Evolutionary conservation across 2,113 vertebrate genomes (phyloP).

Genomic region (Copsychus sechellarum): DNA sequence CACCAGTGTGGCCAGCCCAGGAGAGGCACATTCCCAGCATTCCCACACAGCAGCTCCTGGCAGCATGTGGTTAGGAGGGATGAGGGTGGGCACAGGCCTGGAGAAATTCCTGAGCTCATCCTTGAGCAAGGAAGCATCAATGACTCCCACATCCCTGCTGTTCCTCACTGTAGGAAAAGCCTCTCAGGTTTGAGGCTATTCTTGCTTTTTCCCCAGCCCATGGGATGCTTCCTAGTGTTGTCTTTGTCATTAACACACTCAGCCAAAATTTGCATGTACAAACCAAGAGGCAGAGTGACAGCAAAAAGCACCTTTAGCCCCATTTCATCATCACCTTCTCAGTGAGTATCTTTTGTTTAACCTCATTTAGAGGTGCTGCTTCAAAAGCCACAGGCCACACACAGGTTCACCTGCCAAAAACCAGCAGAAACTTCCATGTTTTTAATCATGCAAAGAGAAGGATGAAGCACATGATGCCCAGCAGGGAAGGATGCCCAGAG

Average conservation of each 20-base stretch:
- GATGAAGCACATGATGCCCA: not conserved
- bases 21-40: not conserved
- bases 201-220: not conserved
- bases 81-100: not conserved
- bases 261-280: fast-evolving
- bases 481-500: constrained; percentile 15
- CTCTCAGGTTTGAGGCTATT: not conserved
- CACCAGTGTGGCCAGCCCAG: not conserved
- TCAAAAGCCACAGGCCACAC: not conserved
- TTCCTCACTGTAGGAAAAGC: not conserved
- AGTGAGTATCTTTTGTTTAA: fast-evolving
- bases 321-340: not conserved
- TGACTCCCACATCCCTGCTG: constrained; percentile 50
- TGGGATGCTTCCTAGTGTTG: not conserved
- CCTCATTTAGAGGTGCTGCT: not conserved
- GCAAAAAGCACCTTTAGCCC: too few species aligned
- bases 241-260: not conserved
- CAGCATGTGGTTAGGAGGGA: not conserved
- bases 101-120: constrained; percentile 18
- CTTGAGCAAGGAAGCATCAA: constrained; percentile 5
- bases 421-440: not conserved
- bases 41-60: not conserved
- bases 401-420: not conserved
- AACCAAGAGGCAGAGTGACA: not conserved
- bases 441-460: not conserved